phyloP scores from a whole-genome alignment of 2,797 vertebrate species.

The Channa striata region DNA sequence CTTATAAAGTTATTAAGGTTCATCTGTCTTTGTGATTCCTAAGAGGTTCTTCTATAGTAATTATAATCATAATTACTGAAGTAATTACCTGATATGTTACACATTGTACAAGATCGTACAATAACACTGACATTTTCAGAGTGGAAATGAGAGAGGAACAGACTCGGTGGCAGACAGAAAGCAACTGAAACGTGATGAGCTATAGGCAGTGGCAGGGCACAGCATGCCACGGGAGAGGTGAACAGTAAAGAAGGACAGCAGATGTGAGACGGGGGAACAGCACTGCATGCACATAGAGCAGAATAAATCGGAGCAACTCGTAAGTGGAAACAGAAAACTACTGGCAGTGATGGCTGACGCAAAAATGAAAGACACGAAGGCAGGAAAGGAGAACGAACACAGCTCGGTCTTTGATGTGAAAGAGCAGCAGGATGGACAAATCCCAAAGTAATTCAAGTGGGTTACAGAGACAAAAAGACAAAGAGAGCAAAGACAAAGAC shows the following conservation, averaged over 20 bases:
- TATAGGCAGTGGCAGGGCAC: constrained; percentile 32
- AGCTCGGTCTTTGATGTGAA: constrained; percentile 43
- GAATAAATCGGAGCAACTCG: constrained; percentile 42
- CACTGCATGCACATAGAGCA: constrained; percentile 13
- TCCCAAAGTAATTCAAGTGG: constrained; percentile 42
- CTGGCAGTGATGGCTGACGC: constrained; percentile 38
- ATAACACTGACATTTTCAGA: constrained; percentile 17
- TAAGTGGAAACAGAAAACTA: constrained; percentile 38
- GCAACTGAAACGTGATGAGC: constrained; percentile 22
- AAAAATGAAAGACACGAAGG: constrained; percentile 30
- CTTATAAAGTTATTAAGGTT: constrained; percentile 13
- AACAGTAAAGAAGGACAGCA: constrained; percentile 8
- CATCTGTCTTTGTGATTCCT: constrained; percentile 18
- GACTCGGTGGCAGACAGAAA: not conserved
- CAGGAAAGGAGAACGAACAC: constrained; percentile 26
- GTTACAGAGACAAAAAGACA: constrained; percentile 32
- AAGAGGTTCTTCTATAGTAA: constrained; percentile 18
- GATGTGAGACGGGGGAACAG: constrained; percentile 33
- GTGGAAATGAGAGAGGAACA: constrained; percentile 10
- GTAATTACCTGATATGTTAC: constrained; percentile 17
- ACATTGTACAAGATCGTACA: constrained; percentile 27
- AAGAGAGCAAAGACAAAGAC: constrained; percentile 6
- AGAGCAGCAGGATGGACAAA: constrained; percentile 40
- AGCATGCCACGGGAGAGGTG: constrained; percentile 19
- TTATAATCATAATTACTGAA: constrained; percentile 6